These are phyloP conservation scores for Etheostoma spectabile DNA, from an alignment of 2,113 vertebrate genomes.

Conservation along the genomic window DNA sequence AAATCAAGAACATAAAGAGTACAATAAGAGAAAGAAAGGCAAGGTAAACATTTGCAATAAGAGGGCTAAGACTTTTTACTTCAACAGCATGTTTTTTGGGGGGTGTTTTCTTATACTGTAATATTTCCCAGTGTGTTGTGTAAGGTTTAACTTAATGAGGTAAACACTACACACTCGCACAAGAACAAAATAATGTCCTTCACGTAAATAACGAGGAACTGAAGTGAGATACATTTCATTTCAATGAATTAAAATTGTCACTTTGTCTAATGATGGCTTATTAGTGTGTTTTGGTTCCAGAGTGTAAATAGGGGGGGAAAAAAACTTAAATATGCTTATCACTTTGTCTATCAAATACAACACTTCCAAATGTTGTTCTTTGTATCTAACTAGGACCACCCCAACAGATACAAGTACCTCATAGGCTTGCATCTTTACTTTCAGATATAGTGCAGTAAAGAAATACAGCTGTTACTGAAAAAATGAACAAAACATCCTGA, in stretches of 20 bases:
- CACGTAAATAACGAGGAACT: background rate
- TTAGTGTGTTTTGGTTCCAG: background rate
- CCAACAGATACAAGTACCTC: background rate
- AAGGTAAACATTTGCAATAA: background rate
- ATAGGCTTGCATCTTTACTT: background rate
- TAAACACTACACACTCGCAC: too few species aligned
- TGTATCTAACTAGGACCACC: background rate
- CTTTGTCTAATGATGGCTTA: background rate
- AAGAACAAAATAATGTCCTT: background rate
- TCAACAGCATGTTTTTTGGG: background rate
- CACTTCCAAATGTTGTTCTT: background rate
- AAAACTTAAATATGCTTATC: background rate
- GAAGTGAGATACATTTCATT: background rate
- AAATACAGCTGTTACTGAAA: background rate
- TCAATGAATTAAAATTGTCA: slow-evolving; percentile 7
- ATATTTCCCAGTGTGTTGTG: background rate
- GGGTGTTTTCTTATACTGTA: background rate
- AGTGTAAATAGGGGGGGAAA: too few species aligned
- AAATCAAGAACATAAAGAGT: slow-evolving; percentile 2
- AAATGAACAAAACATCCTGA: background rate
- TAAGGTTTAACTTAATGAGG: background rate
- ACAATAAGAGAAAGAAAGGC: background rate
- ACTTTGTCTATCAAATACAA: background rate
- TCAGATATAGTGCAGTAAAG: background rate
- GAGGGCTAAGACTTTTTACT: background rate